Conservation (phyloP, 2,113 vertebrate species). For the Cavia porcellus region DNA sequence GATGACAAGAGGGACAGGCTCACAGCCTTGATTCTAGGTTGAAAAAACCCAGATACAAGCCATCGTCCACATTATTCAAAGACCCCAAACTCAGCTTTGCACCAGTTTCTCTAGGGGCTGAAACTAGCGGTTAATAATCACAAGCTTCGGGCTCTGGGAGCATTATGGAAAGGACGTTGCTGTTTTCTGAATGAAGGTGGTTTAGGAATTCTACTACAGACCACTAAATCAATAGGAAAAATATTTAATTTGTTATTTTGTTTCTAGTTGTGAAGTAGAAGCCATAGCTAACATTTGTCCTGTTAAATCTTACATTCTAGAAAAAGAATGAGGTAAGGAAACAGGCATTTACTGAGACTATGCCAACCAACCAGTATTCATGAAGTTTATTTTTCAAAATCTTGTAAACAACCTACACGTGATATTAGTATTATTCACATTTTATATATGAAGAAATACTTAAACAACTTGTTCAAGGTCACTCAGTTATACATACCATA, state of each 20-base stretch:
- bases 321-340: not conserved
- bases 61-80: not conserved
- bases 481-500: not conserved
- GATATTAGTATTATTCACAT: not conserved
- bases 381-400: not conserved
- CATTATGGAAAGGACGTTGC: not conserved
- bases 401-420: not conserved
- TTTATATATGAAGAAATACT: not conserved
- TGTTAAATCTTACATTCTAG: slow-evolving; percentile 16
- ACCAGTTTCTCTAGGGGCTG: not conserved
- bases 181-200: not conserved
- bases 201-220: not conserved
- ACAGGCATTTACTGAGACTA: not conserved
- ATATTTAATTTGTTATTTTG: not conserved
- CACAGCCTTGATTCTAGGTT: not conserved
- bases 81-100: no score
- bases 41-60: not conserved
- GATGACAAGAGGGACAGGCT: not conserved
- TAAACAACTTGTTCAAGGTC: not conserved
- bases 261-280: not conserved
- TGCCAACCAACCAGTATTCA: not conserved
- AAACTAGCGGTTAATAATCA: not conserved
- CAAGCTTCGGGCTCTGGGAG: not conserved
- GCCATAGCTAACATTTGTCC: not conserved
- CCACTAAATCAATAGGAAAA: not conserved